Evolutionary conservation across 2,113 vertebrate species (phyloP), one percentile per base, ranked within the genome.

Genomic region (Corydoras sp.): DNA sequence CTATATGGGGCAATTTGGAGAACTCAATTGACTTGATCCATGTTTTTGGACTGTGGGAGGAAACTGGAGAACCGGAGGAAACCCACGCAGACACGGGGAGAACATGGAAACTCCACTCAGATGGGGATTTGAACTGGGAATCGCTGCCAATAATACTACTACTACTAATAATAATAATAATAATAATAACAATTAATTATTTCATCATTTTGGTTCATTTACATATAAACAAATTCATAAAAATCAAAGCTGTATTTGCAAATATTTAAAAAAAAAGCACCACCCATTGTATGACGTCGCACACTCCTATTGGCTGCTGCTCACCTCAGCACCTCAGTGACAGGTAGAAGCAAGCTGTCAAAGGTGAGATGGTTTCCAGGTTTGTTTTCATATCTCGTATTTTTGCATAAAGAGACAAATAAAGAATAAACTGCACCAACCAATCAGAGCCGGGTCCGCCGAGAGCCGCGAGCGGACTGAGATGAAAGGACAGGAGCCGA

Each of bases 271-370:
- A 53, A 53, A 53, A 53, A 10, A 30, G 56, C 53, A 6, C 9
- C 43, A 63, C 65, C 50, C 49, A 35, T 2, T 30, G 5, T 29
- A 66, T 79, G 77, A 79, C 77, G 70, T 76, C 0, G 5, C 56
- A 9, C 58, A 10, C 31, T 49, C 66, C 50, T 35, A 73, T 76
- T 76, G 74, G 74, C 58, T 58, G 35, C 24, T 24, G 13, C 12
- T 12, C 50, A 79, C 77, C 73, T 76, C 62, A 1, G 18, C 35
- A 43, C 35, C 35, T 43, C 62, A 51, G 14, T 53, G 35, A 62
- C 77, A 79, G 77, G 77, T 76, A 79, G 24, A 56, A 4, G 9
- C 49, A 30, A n/a, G 14, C 30, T 14, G 48, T 2, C 35, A 55
- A 49, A 10, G 5, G 6, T 30, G 11, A 67, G 35, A 13, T 14